Conservation (phyloP, 2,113 vertebrate genomes). For the Myotis brandtii region DNA sequence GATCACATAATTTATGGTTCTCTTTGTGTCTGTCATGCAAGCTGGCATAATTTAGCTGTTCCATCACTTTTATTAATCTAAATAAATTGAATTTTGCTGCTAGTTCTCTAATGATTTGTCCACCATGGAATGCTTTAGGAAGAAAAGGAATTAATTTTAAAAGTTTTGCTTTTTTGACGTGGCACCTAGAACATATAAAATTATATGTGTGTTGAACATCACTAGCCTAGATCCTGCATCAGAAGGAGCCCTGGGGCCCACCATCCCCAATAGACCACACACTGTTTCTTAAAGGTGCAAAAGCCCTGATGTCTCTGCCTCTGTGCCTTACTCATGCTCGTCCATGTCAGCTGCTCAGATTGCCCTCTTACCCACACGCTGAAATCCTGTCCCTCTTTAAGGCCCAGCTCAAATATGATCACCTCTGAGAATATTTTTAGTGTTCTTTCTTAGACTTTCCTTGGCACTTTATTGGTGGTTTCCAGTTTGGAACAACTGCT, state of each 20-base stretch:
- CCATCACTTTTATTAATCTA: constrained; percentile 58
- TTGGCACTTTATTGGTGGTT: background rate
- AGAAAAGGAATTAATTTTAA: constrained; percentile 45
- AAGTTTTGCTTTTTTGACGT: background rate
- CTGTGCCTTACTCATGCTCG: rapidly evolving
- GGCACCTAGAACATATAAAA: background rate
- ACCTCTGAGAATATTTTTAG: background rate
- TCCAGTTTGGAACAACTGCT: background rate
- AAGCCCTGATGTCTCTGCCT: background rate
- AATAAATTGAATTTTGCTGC: constrained; percentile 69
- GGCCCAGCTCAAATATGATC: background rate
- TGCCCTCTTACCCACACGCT: background rate
- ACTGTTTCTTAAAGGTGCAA: background rate
- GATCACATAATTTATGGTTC: constrained; percentile 73
- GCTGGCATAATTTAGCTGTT: constrained; percentile 67
- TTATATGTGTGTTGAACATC: background rate
- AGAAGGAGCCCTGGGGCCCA: too few species aligned
- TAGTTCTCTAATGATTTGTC: constrained; percentile 53
- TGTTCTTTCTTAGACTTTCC: background rate
- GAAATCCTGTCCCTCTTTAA: background rate
- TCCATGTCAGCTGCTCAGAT: background rate
- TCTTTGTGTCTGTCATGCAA: constrained; percentile 59
- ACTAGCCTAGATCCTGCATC: background rate
- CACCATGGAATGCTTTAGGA: background rate
- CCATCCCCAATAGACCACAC: rapidly evolving